These are phyloP conservation scores for Denticeps clupeoides DNA, from an alignment of 2,797 vertebrate genomes.

Conservation along the genomic window DNA sequence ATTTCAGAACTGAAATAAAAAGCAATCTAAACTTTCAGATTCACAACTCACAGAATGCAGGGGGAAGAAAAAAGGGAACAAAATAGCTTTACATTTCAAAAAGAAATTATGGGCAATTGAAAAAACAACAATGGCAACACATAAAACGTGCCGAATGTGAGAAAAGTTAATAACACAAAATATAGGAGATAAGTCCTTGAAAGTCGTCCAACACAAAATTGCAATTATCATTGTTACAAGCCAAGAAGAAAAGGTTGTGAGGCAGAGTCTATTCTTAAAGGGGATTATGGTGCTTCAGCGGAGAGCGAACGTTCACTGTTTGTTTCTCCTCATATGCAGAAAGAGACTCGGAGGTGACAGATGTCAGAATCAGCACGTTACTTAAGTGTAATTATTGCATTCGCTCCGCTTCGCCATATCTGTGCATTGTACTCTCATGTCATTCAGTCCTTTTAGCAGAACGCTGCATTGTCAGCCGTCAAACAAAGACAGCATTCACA, in stretches of 20 bases:
- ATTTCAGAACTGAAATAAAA: constrained; percentile 21
- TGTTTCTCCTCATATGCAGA: constrained; percentile 62
- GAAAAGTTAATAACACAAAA: constrained; percentile 66
- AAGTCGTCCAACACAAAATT: constrained; percentile 64
- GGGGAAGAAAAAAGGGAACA: constrained; percentile 26
- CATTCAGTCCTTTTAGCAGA: constrained; percentile 40
- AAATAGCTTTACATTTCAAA: constrained; percentile 53
- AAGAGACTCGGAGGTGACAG: constrained; percentile 59
- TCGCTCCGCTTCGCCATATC: constrained; percentile 6
- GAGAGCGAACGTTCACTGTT: constrained; percentile 58
- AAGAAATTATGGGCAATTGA: constrained; percentile 54
- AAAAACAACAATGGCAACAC: constrained; percentile 55
- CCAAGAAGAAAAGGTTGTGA: constrained; percentile 62
- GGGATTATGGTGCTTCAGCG: constrained; percentile 66
- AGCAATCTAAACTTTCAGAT: constrained; percentile 23
- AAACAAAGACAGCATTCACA: constrained; percentile 8
- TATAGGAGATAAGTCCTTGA: constrained; percentile 64
- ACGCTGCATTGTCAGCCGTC: constrained; percentile 13
- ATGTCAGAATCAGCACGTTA: constrained; percentile 66
- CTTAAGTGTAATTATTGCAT: constrained; percentile 55
- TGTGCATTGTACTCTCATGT: constrained; percentile 30
- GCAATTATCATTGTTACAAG: constrained; percentile 66
- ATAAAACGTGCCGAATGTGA: constrained; percentile 65
- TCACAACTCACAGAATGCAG: constrained; percentile 23
- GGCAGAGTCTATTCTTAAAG: constrained; percentile 45